A percentile compares a stretch with the other conserved stretches of the same genome.
phyloP scores from a whole-genome alignment of 1,140 invertebrate genomes.

The Elymnias hypermnestra region DNA sequence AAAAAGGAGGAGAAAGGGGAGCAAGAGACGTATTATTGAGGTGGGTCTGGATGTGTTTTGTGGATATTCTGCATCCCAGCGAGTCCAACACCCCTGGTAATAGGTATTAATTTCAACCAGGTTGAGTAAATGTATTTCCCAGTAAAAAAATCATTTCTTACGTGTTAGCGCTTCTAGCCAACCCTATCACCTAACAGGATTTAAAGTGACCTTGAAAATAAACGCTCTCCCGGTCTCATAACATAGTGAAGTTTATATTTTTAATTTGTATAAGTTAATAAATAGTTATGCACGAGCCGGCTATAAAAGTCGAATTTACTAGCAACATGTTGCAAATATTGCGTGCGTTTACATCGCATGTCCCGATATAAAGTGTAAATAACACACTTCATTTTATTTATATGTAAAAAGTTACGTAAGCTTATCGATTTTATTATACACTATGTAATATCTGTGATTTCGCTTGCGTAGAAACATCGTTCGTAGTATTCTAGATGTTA shows the following conservation, averaged over 20 bases:
- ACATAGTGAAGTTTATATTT: conserved; percentile 50
- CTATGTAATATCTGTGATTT: too few species aligned
- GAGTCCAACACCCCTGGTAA: too few species aligned
- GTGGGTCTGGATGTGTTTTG: too few species aligned
- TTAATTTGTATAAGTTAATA: conserved; percentile 56
- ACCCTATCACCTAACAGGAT: conserved; percentile 41
- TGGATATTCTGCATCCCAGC: too few species aligned
- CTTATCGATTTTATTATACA: conserved; percentile 27
- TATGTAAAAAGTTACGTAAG: conserved; percentile 16
- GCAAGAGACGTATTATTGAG: too few species aligned
- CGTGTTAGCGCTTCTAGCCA: background rate
- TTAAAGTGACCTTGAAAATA: conserved; percentile 36
- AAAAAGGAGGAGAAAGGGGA: too few species aligned
- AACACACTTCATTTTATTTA: conserved; percentile 15
- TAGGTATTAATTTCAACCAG: too few species aligned
- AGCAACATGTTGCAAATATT: conserved; percentile 24
- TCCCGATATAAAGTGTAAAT: conserved; percentile 17
- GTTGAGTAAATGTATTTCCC: too few species aligned
- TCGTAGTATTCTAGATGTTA: too few species aligned
- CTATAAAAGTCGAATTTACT: conserved; percentile 46
- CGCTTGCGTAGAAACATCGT: too few species aligned
- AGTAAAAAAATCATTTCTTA: too few species aligned
- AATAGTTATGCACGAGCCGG: conserved; percentile 44
- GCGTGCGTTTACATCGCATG: conserved; percentile 35
- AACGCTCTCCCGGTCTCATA: conserved; percentile 32